Evolutionary conservation across 2,888 invertebrate species (phyloP).

Genomic region (Thysanoteuthis rhombus): DNA sequence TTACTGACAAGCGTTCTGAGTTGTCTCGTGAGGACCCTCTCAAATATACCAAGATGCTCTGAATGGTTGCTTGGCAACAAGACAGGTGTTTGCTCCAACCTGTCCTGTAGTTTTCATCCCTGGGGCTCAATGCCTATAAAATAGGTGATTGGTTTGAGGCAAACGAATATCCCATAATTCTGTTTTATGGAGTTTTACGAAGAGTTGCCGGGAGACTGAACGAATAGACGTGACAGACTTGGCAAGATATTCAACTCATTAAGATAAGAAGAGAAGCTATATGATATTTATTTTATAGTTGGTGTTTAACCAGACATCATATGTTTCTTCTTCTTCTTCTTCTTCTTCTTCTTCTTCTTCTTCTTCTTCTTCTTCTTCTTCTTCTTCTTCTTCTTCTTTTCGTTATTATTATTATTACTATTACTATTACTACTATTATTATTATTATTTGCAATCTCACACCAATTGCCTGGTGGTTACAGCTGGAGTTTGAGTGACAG

Average conservation of each 20-base stretch:
- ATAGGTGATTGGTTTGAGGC: neutral
- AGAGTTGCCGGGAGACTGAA: neutral
- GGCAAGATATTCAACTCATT: neutral
- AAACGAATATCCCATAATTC: neutral
- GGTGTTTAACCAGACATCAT: neutral
- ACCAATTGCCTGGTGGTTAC: too few relatives aligned
- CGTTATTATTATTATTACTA: too few relatives aligned
- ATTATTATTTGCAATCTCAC: too few relatives aligned
- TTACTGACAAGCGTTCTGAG: too few relatives aligned
- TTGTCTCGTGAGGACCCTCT: neutral
- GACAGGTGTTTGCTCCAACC: neutral
- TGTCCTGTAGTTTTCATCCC: neutral
- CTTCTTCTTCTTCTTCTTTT: too few relatives aligned
- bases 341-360: too few relatives aligned
- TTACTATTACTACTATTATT: too few relatives aligned
- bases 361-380: too few relatives aligned
- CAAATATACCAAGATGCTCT: neutral
- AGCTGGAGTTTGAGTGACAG: too few relatives aligned
- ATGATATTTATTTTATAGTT: neutral
- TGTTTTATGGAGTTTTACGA: neutral
- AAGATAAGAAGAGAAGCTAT: neutral
- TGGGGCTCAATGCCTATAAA: neutral
- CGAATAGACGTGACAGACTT: neutral
- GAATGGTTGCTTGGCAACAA: neutral
- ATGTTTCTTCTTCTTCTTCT: neutral